Base-by-base conservation (phyloP, 2,888 invertebrate species). In the Chrysolina haemoptera region DNA sequence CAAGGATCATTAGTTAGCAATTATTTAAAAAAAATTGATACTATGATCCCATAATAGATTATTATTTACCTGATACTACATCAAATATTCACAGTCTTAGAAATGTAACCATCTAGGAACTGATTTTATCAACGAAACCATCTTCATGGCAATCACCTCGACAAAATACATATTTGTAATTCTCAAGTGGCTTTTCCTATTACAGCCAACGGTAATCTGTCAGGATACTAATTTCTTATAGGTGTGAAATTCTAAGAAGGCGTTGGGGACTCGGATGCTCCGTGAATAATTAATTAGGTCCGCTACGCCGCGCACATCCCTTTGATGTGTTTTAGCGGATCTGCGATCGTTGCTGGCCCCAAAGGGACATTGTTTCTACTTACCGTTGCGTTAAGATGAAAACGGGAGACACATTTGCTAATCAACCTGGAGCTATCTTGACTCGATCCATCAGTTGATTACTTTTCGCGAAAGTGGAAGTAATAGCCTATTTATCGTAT, bases 211-310 rank as follows among this genome's bases (percentile, higher is more conserved):
- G 12, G 35, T 22, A n/a, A 59, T 59, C 59, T 16, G n/a, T 27
- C 35, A 27, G 27, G 22, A 35, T 27, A 59, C 59, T 27, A 59
- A 59, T 67, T 67, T 50, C 67, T 67, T n/a, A 18, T 53, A 67
- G 67, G 67, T 67, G 67, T 53, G 67, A 67, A 67, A 67, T 53
- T 53, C 55, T 16, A 27, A 53, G 48, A 5, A 40, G 53, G 59
- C 59, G 59, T 59, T 27, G 35, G 35, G 59, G n/a, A 59, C 66
- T 27, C 9, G 12, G 18, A 67, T 67, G 41, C 53, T 40, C 20
- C 53, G 12, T 67, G 53, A 67, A 67, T 67, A 53, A 67, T 67
- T 20, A 14, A 67, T 67, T 20, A 16, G 35, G 53, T 67, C 55
- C 53, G 67, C 67, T 67, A 9, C 27, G 59, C 27, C 35, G 16